Evolutionary conservation across 2,888 invertebrate species (phyloP), one percentile per base, ranked within the genome.

Genomic region (Teleogryllus oceanicus): DNA sequence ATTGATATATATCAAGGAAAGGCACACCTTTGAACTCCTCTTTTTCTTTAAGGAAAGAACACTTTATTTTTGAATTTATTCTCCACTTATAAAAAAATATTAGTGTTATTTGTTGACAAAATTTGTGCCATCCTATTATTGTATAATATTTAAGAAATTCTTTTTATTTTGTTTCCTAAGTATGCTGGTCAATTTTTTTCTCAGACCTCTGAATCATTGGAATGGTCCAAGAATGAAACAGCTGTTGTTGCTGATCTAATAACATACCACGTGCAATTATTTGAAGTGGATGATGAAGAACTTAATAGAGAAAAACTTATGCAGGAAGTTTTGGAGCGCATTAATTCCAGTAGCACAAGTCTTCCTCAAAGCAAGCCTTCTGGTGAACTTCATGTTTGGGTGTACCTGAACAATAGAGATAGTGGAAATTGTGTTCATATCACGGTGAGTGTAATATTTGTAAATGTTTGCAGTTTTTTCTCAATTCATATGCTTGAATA

Each of bases 331-430:
- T 88, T 96, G 78, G 91, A 93, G 87, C 89, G 91, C 78, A 93
- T 93, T 84, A 89, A 93, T 80, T 89, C 91, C 0, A 86, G 86
- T 62, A 86, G 85, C 80, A 85, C 85, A 90, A 91, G 86, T 74
- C 78, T 75, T 13, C 78, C 76, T n/a, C 81, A 78, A 62, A 88
- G 90, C 0, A 90, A 90, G 81, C 91, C 92, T 0, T 94, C 95
- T 0, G 95, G 95, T 0, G 94, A 96, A 85, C 89, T 96, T 77
- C 91, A 93, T 84, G 91, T 94, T 77, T 95, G 95, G 94, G 91
- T 96, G 80, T 92, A 93, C 85, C 89, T 94, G 0, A 89, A 91
- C 78, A 92, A 92, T 81, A 90, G 90, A 82, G 89, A 89, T 80
- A 90, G 91, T 83, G 88, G 89, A 84, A 86, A 88, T 85, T 85